Evolutionary conservation across 2,888 invertebrate genomes (phyloP), one percentile per base, ranked within the genome.

Genomic region (Agrotis puta): DNA sequence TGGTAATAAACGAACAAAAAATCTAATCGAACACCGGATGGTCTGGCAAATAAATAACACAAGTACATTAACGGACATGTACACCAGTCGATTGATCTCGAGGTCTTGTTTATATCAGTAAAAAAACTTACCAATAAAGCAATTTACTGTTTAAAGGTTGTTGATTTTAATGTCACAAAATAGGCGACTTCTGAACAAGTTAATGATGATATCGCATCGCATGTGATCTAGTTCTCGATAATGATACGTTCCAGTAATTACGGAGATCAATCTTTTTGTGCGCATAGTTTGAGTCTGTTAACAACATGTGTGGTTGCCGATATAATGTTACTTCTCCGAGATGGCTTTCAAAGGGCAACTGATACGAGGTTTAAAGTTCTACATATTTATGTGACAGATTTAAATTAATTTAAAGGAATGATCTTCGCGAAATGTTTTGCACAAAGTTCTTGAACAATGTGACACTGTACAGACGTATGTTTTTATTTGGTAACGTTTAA

Each of bases 111-210:
- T 77, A 70, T 54, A 74, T 77, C 77, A 62, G 79, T 58, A 80
- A 78, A 84, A 85, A 82, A 68, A 53, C 66, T 56, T 27, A 22
- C 63, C 84, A 70, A 86, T 86, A 82, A 77, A 86, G 85, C 74
- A 83, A 85, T 85, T 86, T 79, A 81, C 69, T 77, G 45, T 82
- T 79, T 74, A 79, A 73, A 73, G 64, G 58, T 72, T 83, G 85
- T 85, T 82, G 84, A 84, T 85, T 86, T 85, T 86, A 75, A 81
- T 86, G 81, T 84, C 83, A 86, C 79, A 83, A 82, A 79, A 86
- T 84, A 69, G 77, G 50, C 69, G 53, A 83, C 73, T 67, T 73
- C 56, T 59, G 70, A 80, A 81, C 81, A 61, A 74, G 84, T 74
- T 84, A 85, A 84, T 79, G 79, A 83, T 39, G 70, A 73, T 78